Evolutionary conservation across 2,888 invertebrate species (phyloP).

Genomic region (Biston stratarius): DNA sequence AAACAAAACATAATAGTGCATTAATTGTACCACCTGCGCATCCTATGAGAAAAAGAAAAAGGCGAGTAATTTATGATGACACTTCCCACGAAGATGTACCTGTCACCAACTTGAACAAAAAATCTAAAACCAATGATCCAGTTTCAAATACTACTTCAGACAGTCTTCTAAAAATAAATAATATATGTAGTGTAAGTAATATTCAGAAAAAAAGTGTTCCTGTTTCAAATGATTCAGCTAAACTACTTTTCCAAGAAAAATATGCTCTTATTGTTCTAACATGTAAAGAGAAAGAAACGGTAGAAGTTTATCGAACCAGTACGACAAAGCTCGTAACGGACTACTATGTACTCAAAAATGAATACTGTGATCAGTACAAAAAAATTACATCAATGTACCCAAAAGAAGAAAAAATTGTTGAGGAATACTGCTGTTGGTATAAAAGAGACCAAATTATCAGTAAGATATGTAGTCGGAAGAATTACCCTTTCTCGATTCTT

Average conservation of each 20-base stretch:
- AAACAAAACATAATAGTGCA: neutral
- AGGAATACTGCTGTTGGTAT: constrained; percentile 57
- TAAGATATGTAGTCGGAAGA: constrained; percentile 14
- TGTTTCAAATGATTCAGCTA: neutral
- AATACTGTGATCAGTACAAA: constrained; percentile 14
- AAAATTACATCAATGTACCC: constrained; percentile 12
- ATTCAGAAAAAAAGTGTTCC: neutral
- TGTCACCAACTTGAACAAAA: neutral
- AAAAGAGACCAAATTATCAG: constrained; percentile 42
- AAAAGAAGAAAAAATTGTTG: constrained; percentile 16
- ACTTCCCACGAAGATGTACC: constrained; percentile 9
- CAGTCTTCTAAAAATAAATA: neutral
- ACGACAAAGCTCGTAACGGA: constrained; percentile 19
- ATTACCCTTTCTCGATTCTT: constrained; percentile 12
- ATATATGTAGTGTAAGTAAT: neutral
- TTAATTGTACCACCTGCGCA: neutral
- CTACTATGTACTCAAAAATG: constrained; percentile 16
- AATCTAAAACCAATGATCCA: neutral
- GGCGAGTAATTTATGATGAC: neutral
- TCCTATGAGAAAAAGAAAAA: neutral
- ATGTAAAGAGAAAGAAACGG: neutral
- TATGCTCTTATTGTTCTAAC: constrained; percentile 19
- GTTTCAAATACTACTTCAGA: neutral
- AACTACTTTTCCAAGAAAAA: neutral
- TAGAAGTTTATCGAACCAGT: constrained; percentile 16